Evolutionary conservation across 2,888 invertebrate genomes (phyloP), one percentile per base, ranked within the genome.

Genomic region (Andrena praecox): DNA sequence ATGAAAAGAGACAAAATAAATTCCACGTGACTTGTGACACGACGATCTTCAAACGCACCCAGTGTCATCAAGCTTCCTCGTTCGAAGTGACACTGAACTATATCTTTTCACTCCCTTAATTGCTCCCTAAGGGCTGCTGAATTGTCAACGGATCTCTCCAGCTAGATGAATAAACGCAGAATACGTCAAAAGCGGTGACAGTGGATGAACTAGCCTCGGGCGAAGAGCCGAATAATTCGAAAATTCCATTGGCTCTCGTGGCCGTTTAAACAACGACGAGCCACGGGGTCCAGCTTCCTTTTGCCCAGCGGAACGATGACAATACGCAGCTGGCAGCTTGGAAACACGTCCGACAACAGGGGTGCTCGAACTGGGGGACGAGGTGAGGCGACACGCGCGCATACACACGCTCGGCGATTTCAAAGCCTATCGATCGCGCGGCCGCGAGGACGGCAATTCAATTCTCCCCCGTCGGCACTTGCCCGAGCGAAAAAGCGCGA

Each of bases 241-340:
- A 81, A 85, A 85, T 77, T 87, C 85, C 67, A 76, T 86, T 67
- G 69, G 54, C 29, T n/a, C 62, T 27, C 27, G 71, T 27, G 52
- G 24, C 20, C 42, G 60, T 67, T 70, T 27, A 70, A 79, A 80
- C 77, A 79, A 31, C 52, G 73, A 35, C 27, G 56, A 48, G 12
- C 24, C 56, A 52, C 59, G 54, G 16, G 42, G 24, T 12, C 7
- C 33, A 27, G 79, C 33, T 64, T 69, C 68, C 68, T 73, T 69
- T 73, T 33, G 76, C 54, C 54, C 56, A 42, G 50, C 67, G 50
- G 63, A 81, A 69, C 66, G 76, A n/a, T 8, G 24, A 69, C 80
- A 73, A 73, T 73, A 73, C 68, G 63, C 29, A 68, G 63, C 50
- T 48, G n/a, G 52, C 29, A 24, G 50, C 66, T 42, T 16, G 20